Evolutionary conservation across 2,888 invertebrate genomes (phyloP).

Genomic region (Chymomyza fuscimana): DNA sequence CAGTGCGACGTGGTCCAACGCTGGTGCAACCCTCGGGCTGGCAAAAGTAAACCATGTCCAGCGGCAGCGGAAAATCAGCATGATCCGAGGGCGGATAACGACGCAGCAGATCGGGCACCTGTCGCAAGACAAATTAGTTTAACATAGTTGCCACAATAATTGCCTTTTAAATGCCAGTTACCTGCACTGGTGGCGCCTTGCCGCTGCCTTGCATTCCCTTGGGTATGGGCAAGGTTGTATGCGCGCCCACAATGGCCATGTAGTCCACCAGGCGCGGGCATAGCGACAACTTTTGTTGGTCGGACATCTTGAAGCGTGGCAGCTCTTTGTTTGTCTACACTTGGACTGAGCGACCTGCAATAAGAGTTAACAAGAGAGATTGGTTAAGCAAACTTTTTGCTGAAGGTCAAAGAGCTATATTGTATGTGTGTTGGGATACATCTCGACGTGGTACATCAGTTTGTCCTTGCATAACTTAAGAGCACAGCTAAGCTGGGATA

Average conservation of each 20-base stretch:
- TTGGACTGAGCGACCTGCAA: neutral
- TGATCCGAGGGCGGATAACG: slow-evolving; percentile 98
- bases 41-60: slow-evolving; percentile 99
- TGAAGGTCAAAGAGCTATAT: neutral
- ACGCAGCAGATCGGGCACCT: slow-evolving; percentile 96
- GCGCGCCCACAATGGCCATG: slow-evolving; percentile 96
- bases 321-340: slow-evolving; percentile 13
- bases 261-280: slow-evolving; percentile 96
- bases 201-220: slow-evolving; percentile 82
- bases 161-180: slow-evolving; percentile 75
- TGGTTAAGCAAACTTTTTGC: neutral
- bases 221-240: slow-evolving; percentile 83
- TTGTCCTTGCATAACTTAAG: neutral
- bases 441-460: neutral
- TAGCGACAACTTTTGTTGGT: slow-evolving; percentile 88
- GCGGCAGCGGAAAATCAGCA: slow-evolving; percentile 96
- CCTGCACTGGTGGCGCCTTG: slow-evolving; percentile 89
- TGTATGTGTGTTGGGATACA: neutral
- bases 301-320: slow-evolving; percentile 76
- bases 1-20: slow-evolving; percentile 91
- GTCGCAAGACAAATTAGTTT: slow-evolving; percentile 33
- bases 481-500: neutral
- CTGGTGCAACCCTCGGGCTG: slow-evolving; percentile 99
- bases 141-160: neutral
- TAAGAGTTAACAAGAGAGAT: neutral